Conservation (phyloP, 2,797 vertebrate species). For the Ptychadena robeensis region DNA sequence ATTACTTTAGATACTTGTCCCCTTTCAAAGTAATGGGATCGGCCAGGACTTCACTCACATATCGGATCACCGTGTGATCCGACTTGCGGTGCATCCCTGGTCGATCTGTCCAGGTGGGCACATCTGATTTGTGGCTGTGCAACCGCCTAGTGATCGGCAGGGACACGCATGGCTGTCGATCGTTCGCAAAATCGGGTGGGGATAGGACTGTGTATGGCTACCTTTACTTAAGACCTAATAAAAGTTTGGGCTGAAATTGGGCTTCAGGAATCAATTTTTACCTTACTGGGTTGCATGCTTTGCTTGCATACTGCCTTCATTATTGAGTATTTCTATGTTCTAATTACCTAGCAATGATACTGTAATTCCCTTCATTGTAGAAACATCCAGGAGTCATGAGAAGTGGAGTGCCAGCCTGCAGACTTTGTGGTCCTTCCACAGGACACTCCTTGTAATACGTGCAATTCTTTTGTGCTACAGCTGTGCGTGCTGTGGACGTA, state of each 20-base stretch:
- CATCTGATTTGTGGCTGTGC: too few species aligned
- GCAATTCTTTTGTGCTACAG: conserved; percentile 43
- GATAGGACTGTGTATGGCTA: too few species aligned
- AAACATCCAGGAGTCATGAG: conserved; percentile 68
- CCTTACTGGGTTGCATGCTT: conserved; percentile 16
- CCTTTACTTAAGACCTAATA: too few species aligned
- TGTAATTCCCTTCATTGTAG: conserved; percentile 73
- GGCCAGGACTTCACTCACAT: too few species aligned
- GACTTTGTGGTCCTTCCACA: conserved; percentile 60
- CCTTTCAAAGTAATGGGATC: too few species aligned
- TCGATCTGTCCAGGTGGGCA: too few species aligned
- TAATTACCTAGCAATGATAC: conserved; percentile 58
- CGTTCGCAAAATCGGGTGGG: too few species aligned
- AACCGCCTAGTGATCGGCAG: too few species aligned
- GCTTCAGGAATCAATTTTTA: neutral
- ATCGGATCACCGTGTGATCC: too few species aligned
- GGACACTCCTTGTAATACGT: conserved; percentile 66
- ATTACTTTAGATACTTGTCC: too few species aligned
- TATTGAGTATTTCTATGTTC: conserved; percentile 1
- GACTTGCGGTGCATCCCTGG: too few species aligned
- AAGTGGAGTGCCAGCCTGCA: conserved; percentile 72
- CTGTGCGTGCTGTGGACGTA: conserved; percentile 60
- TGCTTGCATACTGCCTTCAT: neutral
- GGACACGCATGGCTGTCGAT: too few species aligned
- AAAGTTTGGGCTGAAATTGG: neutral